phyloP scores from a whole-genome alignment of 2,888 invertebrate species.

The Machimus rusticus region DNA sequence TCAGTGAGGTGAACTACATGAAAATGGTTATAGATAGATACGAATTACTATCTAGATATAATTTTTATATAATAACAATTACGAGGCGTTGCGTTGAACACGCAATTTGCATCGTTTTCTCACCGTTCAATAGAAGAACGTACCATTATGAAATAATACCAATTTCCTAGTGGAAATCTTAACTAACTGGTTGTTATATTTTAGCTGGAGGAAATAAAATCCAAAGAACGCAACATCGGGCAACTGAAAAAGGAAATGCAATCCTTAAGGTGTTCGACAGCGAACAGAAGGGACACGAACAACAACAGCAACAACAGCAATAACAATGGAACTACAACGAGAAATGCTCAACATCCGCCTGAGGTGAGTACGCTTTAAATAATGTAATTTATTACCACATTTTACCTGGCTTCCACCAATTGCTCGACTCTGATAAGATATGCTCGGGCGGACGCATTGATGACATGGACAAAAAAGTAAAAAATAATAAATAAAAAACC shows the following conservation, averaged over 20 bases:
- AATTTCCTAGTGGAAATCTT: neutral
- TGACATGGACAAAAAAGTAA: neutral
- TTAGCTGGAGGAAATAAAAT: conserved; percentile 76
- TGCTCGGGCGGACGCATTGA: neutral
- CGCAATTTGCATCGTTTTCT: neutral
- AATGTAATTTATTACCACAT: neutral
- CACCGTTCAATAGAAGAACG: neutral
- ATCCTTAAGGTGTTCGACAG: conserved; percentile 56
- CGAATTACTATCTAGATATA: too few relatives aligned
- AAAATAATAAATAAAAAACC: neutral
- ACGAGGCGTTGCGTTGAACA: neutral
- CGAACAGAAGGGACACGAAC: conserved; percentile 51
- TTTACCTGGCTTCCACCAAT: neutral
- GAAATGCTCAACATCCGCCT: conserved; percentile 58
- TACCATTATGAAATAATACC: neutral
- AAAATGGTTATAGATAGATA: neutral
- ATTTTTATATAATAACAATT: neutral
- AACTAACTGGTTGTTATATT: conserved; percentile 52
- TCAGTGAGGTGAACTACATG: neutral
- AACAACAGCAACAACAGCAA: conserved; percentile 49
- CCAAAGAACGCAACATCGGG: conserved; percentile 72
- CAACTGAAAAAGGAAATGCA: conserved; percentile 64
- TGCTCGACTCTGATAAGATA: neutral
- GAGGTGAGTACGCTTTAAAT: conserved; percentile 55
- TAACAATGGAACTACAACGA: conserved; percentile 48